phyloP scores from a whole-genome alignment of 1,140 invertebrate species.

The Procambarus clarkii region DNA sequence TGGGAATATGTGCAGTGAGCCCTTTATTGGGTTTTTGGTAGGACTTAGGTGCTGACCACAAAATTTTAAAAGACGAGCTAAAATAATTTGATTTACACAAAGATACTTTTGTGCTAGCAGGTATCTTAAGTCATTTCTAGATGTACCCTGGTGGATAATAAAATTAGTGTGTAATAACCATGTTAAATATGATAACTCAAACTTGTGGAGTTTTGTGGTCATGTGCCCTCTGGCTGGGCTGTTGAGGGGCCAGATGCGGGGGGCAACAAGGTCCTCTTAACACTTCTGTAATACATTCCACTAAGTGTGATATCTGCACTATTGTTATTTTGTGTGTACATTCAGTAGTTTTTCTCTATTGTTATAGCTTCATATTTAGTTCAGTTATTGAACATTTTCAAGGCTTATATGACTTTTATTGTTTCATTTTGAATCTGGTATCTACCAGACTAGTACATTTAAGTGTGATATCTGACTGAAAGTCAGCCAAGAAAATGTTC shows the following conservation, averaged over 20 bases:
- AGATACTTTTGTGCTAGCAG: not conserved
- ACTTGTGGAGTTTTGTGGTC: slow-evolving; percentile 39
- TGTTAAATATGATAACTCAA: not conserved
- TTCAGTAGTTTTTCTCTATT: slow-evolving; percentile 69
- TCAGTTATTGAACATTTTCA: slow-evolving; percentile 69
- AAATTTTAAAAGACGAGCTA: slow-evolving; percentile 34
- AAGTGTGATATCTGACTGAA: slow-evolving; percentile 52
- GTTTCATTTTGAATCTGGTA: slow-evolving; percentile 49
- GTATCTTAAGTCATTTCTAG: not conserved
- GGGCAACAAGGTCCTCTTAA: slow-evolving; percentile 54
- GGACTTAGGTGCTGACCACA: slow-evolving; percentile 59
- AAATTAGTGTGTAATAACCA: too few relatives aligned
- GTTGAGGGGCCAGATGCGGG: slow-evolving; percentile 53
- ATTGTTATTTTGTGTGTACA: slow-evolving; percentile 70
- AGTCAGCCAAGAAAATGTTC: slow-evolving; percentile 68
- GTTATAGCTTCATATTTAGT: slow-evolving; percentile 70
- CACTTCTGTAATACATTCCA: slow-evolving; percentile 70
- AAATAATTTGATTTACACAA: not conserved
- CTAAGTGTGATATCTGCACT: slow-evolving; percentile 68
- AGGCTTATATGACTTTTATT: slow-evolving; percentile 60
- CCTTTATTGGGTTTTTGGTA: slow-evolving; percentile 42
- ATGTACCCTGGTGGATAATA: not conserved
- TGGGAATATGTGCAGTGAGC: slow-evolving; percentile 60
- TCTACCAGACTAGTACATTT: slow-evolving; percentile 59
- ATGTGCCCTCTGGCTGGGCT: slow-evolving; percentile 48